These are phyloP conservation scores for Spicauda simplicius DNA, from an alignment of 2,888 invertebrate species.

Conservation along the genomic window DNA sequence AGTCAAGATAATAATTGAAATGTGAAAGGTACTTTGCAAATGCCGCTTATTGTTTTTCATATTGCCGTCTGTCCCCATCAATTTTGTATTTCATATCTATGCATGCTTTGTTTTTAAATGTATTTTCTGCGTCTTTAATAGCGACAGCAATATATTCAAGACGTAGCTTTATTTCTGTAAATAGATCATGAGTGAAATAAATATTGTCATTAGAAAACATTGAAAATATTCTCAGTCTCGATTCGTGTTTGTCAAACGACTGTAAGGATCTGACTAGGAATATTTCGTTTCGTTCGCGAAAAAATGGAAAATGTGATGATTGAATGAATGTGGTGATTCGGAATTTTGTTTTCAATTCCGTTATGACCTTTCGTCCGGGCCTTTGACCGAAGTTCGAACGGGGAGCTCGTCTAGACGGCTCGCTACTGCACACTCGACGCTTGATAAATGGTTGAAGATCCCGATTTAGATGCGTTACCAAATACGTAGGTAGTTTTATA, in stretches of 20 bases:
- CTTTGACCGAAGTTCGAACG: constrained; percentile 71
- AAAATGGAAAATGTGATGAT: constrained; percentile 53
- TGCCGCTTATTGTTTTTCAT: constrained; percentile 42
- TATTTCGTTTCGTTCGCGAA: constrained; percentile 25
- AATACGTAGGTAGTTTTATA: constrained; percentile 36
- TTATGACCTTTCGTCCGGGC: constrained; percentile 76
- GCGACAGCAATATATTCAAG: background rate
- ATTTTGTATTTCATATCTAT: constrained; percentile 41
- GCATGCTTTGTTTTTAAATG: constrained; percentile 39
- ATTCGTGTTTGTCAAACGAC: background rate
- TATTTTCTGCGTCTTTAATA: background rate
- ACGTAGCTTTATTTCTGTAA: background rate
- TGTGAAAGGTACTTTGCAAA: constrained; percentile 38
- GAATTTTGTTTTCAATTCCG: constrained; percentile 72
- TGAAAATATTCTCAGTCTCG: background rate
- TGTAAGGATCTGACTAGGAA: background rate
- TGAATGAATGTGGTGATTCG: no score
- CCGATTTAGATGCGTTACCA: constrained; percentile 41
- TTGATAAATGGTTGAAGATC: constrained; percentile 54
- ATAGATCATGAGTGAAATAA: background rate
- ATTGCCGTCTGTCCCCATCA: constrained; percentile 40
- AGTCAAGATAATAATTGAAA: constrained; percentile 43
- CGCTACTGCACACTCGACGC: constrained; percentile 52
- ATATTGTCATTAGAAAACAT: background rate
- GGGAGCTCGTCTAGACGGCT: constrained; percentile 73